Base-by-base conservation (phyloP, 1,140 invertebrate species). In the Lysiphlebus fabarum region DNA sequence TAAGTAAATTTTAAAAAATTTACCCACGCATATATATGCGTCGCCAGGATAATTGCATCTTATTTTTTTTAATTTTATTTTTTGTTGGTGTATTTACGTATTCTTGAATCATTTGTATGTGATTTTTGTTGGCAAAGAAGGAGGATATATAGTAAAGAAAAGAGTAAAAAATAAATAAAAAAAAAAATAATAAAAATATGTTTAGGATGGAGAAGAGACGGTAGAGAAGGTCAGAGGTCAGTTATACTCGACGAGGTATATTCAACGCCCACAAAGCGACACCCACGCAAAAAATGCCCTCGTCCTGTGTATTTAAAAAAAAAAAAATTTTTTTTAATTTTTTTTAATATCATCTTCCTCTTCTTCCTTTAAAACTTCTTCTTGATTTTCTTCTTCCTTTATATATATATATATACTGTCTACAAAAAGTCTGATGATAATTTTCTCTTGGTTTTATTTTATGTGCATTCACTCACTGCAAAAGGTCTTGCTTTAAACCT, bases 231-330 rank as follows among this genome's bases (percentile, higher is more conserved):
- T 76, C 70, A 71, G 65, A 55, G 74, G 74, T 75, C 68, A 72
- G 64, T 57, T 51, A 65, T 62, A 62, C 70, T 74, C 72, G 71
- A 74, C 70, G 72, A 72, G 69, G 72, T 69, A 76, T 72, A 73
- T 10, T 6, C 73, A 72, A 78, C 70, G 71, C 72, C 73, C 74
- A 72, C 71, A 70, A 60, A 74, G 71, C 70, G 73, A 76, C 74
- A 73, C 74, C 71, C 70, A 73, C 72, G 70, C 70, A 62, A 67
- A 69, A 68, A 71, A 55, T 4, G 17, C 48, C 49, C 36, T 68
- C 67, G 49, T 66, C 33, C 40, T 51, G 48, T 41, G 53, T 56
- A 33, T 26, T 33, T 12, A 6, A 2, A 8, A 34, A 7, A 11
- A n/a, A 37, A 33, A 11, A 11, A 4, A 2, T 36, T 34, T 49